phyloP scores from a whole-genome alignment of 2,113 vertebrate genomes.

The Lonchura striata region DNA sequence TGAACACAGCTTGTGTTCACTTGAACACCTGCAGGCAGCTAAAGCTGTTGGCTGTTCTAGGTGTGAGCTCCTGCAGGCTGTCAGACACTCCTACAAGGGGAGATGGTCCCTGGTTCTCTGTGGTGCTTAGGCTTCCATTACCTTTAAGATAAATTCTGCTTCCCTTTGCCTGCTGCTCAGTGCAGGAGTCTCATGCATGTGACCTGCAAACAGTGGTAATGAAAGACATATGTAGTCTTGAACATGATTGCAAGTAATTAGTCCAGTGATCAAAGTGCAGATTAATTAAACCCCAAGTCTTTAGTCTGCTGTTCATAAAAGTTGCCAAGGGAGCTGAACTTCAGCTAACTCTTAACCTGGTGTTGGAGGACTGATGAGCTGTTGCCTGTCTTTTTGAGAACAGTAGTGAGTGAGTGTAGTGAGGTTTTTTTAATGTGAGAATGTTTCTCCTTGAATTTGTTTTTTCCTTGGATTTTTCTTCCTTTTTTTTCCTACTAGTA shows the following conservation, averaged over 20 bases:
- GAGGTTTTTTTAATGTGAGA: neutral
- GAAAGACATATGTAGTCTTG: neutral
- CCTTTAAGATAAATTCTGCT: neutral
- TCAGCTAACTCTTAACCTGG: neutral
- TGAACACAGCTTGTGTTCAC: neutral
- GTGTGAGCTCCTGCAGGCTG: neutral
- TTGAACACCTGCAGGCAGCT: neutral
- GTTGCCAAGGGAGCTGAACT: neutral
- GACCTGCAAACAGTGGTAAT: neutral
- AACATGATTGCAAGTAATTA: neutral
- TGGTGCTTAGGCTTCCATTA: neutral
- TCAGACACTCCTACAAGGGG: neutral
- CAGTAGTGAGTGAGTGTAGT: neutral
- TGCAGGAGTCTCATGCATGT: neutral
- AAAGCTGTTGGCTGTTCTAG: neutral
- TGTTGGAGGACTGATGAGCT: neutral
- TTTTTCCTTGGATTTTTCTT: neutral
- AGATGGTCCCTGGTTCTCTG: neutral
- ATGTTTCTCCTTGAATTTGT: neutral
- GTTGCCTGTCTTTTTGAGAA: neutral
- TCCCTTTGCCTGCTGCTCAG: neutral
- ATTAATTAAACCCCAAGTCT: neutral
- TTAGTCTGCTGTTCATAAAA: neutral
- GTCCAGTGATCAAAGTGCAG: neutral
- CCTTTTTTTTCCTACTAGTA: neutral